Base-by-base conservation (phyloP, 2,888 invertebrate genomes). In the Dolomedes plantarius region DNA sequence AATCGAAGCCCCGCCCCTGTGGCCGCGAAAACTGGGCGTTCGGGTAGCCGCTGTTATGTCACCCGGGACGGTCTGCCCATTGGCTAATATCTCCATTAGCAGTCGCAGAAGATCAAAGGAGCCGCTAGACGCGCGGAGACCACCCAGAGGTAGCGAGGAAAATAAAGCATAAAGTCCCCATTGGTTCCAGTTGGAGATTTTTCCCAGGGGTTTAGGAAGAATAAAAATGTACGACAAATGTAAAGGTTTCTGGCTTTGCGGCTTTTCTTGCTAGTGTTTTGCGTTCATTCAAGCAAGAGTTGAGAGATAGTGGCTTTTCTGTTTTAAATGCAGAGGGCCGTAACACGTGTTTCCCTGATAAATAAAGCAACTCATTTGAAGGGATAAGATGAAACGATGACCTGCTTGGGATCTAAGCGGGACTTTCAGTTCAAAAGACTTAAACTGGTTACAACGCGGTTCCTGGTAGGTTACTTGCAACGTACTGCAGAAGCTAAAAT, bases 11-110 rank as follows among this genome's bases (percentile, higher is more conserved):
- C 65, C 46, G 27, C 23, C 69, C 28, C 41, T 41, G 7, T 13
- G 28, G 41, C 39, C 41, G 69, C 28, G 41, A 23, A 69, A 65
- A 65, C 65, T 67, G 82, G 82, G 73, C 73, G 80, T 80, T 67
- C 39, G 65, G 67, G 72, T 46, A 56, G 72, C 77, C 69, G 82
- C 36, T 83, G 82, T 77, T 77, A 39, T 86, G 85, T 86, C 86
- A 86, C 86, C 80, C 80, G 80, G 72, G 67, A 65, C 13, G 50
- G 28, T 50, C 67, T 86, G 74, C 79, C 65, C 79, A 75, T 78
- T 86, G 86, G 86, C 80, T 86, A 86, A 86, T 86, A 86, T 86
- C 86, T 86, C 86, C 86, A 86, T 86, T 86, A 80, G 75, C 62
- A 64, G 79, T 71, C 68, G 50, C 65, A 3, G 23, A 32, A 76